Evolutionary conservation across 2,797 vertebrate species (phyloP).

Genomic region (Chromis chromis): DNA sequence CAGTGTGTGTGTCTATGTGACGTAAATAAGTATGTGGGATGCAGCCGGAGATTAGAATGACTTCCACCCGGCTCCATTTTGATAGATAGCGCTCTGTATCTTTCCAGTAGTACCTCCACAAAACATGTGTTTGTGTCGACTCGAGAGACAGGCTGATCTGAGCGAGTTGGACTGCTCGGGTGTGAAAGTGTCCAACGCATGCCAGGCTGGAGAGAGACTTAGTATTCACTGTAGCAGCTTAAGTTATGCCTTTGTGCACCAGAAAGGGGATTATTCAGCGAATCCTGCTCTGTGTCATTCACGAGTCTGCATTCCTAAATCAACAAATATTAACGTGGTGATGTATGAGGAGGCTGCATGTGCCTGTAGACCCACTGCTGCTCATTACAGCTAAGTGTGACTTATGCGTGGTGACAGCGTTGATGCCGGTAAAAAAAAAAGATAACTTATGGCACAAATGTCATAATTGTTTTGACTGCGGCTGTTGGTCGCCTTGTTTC

Average conservation of each 20-base stretch:
- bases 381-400: slow-evolving; percentile 40
- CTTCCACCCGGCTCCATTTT: slow-evolving; percentile 64
- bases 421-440: slow-evolving; percentile 43
- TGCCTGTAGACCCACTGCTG: slow-evolving; percentile 11
- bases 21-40: slow-evolving; percentile 56
- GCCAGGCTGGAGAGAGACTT: slow-evolving; percentile 72
- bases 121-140: slow-evolving; percentile 79
- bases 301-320: slow-evolving; percentile 71
- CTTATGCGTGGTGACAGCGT: slow-evolving; percentile 43
- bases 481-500: slow-evolving; percentile 64
- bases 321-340: slow-evolving; percentile 66
- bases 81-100: slow-evolving; percentile 72
- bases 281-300: slow-evolving; percentile 78
- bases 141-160: slow-evolving; percentile 68
- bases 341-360: slow-evolving; percentile 41
- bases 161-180: slow-evolving; percentile 63
- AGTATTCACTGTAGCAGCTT: slow-evolving; percentile 77
- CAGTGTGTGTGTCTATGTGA: slow-evolving; percentile 28
- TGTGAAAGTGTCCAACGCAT: slow-evolving; percentile 73
- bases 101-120: slow-evolving; percentile 62
- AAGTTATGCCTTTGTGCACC: slow-evolving; percentile 75
- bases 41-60: slow-evolving; percentile 60
- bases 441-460: slow-evolving; percentile 68
- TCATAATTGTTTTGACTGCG: slow-evolving; percentile 71
- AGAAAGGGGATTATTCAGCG: slow-evolving; percentile 78